Evolutionary conservation across 2,113 vertebrate genomes (phyloP).

Genomic region (Struthidea cinerea): DNA sequence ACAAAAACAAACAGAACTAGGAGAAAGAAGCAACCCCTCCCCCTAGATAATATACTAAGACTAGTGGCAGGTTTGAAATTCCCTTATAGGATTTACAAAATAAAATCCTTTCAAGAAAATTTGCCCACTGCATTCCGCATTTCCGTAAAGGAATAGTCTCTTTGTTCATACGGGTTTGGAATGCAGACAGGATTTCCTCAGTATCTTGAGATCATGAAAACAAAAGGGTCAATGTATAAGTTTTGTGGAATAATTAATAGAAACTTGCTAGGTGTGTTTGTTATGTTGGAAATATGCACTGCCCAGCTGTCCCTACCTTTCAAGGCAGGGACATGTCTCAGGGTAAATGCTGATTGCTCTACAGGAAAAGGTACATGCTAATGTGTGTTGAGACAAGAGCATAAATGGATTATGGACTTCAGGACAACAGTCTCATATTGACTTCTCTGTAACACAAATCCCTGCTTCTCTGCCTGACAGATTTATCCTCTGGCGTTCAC

Average conservation of each 20-base stretch:
- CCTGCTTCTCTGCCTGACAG: neutral
- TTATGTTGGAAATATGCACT: neutral
- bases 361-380: neutral
- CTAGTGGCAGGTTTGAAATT: neutral
- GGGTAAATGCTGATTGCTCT: neutral
- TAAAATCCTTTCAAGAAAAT: neutral
- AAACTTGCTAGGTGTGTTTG: neutral
- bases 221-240: neutral
- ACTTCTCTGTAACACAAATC: neutral
- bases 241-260: neutral
- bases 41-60: neutral
- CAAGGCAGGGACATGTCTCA: neutral
- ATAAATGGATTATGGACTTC: slow-evolving; percentile 7
- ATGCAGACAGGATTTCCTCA: neutral
- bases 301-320: neutral
- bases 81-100: neutral
- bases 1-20: neutral
- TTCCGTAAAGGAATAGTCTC: neutral
- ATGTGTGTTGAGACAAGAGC: neutral
- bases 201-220: neutral
- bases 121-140: neutral
- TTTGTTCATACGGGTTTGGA: neutral
- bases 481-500: neutral
- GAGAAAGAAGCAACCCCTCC: neutral
- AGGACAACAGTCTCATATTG: neutral